Evolutionary conservation across 2,888 invertebrate genomes (phyloP).

Genomic region (Orthosia incerta): DNA sequence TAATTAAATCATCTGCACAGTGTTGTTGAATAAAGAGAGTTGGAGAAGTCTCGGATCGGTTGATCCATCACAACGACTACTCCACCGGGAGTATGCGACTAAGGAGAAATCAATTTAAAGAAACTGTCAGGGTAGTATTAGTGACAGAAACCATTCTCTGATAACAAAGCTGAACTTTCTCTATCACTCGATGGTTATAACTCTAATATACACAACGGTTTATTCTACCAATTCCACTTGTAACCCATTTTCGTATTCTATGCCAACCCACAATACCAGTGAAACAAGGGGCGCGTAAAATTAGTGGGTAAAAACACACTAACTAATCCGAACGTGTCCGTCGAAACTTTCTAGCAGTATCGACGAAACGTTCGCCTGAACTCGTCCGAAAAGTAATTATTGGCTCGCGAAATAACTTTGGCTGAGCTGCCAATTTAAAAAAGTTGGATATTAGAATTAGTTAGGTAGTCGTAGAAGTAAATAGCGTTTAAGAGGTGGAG

Average conservation of each 20-base stretch:
- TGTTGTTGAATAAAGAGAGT: too few species aligned
- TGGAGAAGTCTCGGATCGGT: too few species aligned
- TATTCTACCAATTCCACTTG: not conserved
- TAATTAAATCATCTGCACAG: too few species aligned
- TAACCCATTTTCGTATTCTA: conserved; percentile 5
- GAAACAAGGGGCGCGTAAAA: conserved; percentile 45
- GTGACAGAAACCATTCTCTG: too few species aligned
- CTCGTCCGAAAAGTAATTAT: conserved; percentile 38
- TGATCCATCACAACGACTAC: too few species aligned
- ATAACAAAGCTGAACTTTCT: too few species aligned
- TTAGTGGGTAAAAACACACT: conserved; percentile 46
- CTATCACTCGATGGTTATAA: too few species aligned
- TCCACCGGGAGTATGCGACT: too few species aligned
- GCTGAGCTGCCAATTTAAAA: conserved; percentile 8
- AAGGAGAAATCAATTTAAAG: too few species aligned
- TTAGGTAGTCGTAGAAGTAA: not conserved
- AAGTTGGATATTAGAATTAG: conserved; percentile 9
- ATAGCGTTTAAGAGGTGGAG: not conserved
- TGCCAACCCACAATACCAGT: not conserved
- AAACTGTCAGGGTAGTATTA: too few species aligned
- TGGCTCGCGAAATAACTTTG: conserved; percentile 9
- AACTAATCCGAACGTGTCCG: conserved; percentile 60
- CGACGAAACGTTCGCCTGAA: conserved; percentile 43
- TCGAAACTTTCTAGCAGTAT: conserved; percentile 57
- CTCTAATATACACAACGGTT: too few species aligned